Evolutionary conservation across 2,888 invertebrate species (phyloP).

Genomic region (Blastobasis lacticolella): DNA sequence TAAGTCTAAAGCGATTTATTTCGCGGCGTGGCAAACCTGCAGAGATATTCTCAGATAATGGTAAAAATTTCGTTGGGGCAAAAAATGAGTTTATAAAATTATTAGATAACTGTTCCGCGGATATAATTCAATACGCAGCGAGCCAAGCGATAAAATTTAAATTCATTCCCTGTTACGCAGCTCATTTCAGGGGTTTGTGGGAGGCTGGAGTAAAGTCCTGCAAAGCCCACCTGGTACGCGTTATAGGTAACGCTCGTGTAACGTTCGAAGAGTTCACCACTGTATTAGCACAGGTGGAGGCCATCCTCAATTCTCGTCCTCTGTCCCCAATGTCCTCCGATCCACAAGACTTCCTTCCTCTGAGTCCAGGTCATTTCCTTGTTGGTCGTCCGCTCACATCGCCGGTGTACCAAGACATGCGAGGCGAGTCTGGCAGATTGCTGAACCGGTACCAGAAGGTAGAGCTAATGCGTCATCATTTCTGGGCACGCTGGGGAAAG

Average conservation of each 20-base stretch:
- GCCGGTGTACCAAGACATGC: conserved; percentile 5
- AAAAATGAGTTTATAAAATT: conserved; percentile 4
- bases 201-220: conserved; percentile 6
- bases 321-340: conserved; percentile 5
- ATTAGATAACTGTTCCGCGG: background rate
- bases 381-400: conserved; percentile 7
- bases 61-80: conserved; percentile 13
- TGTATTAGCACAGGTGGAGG: background rate
- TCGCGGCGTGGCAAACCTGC: conserved; percentile 11
- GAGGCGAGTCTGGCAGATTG: background rate
- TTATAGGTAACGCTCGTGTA: background rate
- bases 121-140: background rate
- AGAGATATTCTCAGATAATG: conserved; percentile 12
- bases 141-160: conserved; percentile 3
- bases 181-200: conserved; percentile 8
- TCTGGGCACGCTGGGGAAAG: background rate
- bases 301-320: background rate
- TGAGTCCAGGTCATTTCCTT: conserved; percentile 4
- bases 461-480: conserved; percentile 1
- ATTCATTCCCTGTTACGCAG: conserved; percentile 5
- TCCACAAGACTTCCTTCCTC: conserved; percentile 2
- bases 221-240: background rate
- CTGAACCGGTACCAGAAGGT: conserved; percentile 10
- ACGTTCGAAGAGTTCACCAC: background rate
- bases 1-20: background rate